Percentiles rank a stretch among this genome's conserved stretches.
Evolutionary conservation across 2,113 vertebrate species (phyloP).

Genomic region (Rhea pennata): DNA sequence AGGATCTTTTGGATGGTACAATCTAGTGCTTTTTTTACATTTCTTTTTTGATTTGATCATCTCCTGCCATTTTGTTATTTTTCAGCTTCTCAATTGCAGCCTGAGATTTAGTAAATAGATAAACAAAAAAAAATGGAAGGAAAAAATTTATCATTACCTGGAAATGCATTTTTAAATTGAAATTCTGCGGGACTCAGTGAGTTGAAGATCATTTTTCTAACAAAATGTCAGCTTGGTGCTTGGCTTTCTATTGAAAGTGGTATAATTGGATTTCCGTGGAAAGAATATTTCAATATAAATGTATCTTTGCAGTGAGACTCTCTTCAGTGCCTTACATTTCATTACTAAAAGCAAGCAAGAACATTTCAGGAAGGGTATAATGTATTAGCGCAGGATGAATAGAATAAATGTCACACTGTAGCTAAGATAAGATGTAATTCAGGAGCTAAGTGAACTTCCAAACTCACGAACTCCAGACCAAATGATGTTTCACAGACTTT

Average conservation of each 20-base stretch:
- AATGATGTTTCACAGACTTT: not conserved
- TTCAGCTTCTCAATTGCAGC: not conserved
- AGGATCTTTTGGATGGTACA: not conserved
- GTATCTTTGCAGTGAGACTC: not conserved
- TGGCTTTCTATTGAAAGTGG: not conserved
- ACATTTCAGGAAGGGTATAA: not conserved
- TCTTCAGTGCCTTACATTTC: not conserved
- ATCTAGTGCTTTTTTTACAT: not conserved
- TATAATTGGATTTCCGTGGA: constrained; percentile 10
- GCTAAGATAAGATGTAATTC: not conserved
- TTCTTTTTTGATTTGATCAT: not conserved
- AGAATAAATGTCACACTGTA: not conserved
- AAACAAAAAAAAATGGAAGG: not conserved
- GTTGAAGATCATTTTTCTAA: not conserved
- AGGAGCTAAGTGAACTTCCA: not conserved
- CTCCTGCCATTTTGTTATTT: not conserved
- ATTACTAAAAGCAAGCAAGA: not conserved
- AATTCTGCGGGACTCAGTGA: not conserved
- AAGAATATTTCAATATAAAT: constrained; percentile 1
- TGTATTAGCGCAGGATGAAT: not conserved
- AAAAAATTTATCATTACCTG: not conserved
- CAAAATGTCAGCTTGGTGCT: not conserved
- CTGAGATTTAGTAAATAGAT: not conserved
- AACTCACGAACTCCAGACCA: not conserved
- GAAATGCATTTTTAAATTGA: not conserved